Percentiles rank a stretch among this genome's conserved stretches.
Evolutionary conservation across 2,888 invertebrate species (phyloP).

Genomic region (Tanaodytes sp.): DNA sequence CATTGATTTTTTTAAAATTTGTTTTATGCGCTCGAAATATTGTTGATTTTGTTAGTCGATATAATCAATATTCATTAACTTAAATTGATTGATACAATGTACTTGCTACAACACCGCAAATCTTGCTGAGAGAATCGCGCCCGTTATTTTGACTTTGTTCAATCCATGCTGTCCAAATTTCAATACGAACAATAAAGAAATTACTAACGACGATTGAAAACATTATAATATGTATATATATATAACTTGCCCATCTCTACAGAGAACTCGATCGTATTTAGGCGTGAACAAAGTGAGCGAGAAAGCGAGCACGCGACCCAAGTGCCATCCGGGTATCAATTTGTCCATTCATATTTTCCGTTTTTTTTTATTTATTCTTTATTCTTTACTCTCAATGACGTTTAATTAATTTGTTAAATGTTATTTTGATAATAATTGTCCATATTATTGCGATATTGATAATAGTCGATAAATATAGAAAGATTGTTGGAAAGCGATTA

Average conservation of each 20-base stretch:
- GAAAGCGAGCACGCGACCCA: slow-evolving; percentile 56
- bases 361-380: slow-evolving; percentile 39
- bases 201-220: too few relatives aligned
- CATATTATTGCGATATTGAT: slow-evolving; percentile 57
- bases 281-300: slow-evolving; percentile 36
- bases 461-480: slow-evolving; percentile 57
- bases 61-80: too few relatives aligned
- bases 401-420: slow-evolving; percentile 55
- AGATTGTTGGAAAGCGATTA: slow-evolving; percentile 56
- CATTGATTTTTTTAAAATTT: too few relatives aligned
- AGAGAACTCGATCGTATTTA: slow-evolving; percentile 46
- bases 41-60: too few relatives aligned
- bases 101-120: slow-evolving; percentile 39
- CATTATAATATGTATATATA: too few relatives aligned
- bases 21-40: too few relatives aligned
- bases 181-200: slow-evolving; percentile 1
- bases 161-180: slow-evolving; percentile 31
- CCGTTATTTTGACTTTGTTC: slow-evolving; percentile 51
- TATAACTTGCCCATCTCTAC: slow-evolving; percentile 34
- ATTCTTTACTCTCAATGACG: too few relatives aligned
- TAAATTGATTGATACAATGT: too few relatives aligned
- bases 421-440: slow-evolving; percentile 56
- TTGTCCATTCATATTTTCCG: slow-evolving; percentile 18
- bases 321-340: slow-evolving; percentile 57
- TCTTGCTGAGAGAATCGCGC: slow-evolving; percentile 37